Percentiles rank a stretch among this genome's conserved stretches.
These are phyloP conservation scores for Arvicanthis niloticus DNA, from an alignment of 2,113 vertebrate species.

Conservation along the genomic window DNA sequence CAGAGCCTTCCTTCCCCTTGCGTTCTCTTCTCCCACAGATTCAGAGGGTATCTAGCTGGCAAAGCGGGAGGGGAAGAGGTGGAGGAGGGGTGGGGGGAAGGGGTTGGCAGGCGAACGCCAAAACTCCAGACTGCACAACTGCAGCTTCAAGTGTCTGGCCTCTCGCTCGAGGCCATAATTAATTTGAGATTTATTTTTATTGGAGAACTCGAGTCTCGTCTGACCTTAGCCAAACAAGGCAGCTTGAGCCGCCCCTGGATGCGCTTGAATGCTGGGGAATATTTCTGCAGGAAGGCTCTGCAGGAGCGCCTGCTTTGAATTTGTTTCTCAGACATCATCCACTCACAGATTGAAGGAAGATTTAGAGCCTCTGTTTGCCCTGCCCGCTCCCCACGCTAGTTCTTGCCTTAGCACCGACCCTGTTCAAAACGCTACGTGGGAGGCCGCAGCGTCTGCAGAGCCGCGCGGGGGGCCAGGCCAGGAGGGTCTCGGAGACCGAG, in stretches of 20 bases:
- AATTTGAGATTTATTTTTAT: slow-evolving; percentile 99
- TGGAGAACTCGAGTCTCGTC: slow-evolving; percentile 97
- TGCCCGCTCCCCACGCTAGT: slow-evolving; percentile 74
- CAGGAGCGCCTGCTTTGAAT: slow-evolving; percentile 94
- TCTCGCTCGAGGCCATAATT: slow-evolving; percentile 98
- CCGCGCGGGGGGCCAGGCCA: neutral
- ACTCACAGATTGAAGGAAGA: slow-evolving; percentile 86
- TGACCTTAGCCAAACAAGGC: slow-evolving; percentile 99
- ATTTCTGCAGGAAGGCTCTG: slow-evolving; percentile 93
- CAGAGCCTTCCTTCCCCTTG: neutral
- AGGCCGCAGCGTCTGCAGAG: slow-evolving; percentile 29
- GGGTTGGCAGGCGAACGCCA: slow-evolving; percentile 82
- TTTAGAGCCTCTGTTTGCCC: slow-evolving; percentile 81
- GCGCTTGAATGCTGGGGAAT: slow-evolving; percentile 94
- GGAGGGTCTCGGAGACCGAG: slow-evolving; percentile 24
- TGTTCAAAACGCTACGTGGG: slow-evolving; percentile 79
- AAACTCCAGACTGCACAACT: slow-evolving; percentile 91
- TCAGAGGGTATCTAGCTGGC: slow-evolving; percentile 45
- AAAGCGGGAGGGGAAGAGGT: neutral
- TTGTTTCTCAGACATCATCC: slow-evolving; percentile 90
- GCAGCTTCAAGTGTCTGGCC: slow-evolving; percentile 95
- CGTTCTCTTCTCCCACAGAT: neutral
- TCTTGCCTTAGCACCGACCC: slow-evolving; percentile 64
- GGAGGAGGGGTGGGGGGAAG: neutral
- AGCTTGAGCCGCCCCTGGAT: slow-evolving; percentile 93